Base-by-base conservation (phyloP, 2,888 invertebrate species). In the Trissolcus japonicus region DNA sequence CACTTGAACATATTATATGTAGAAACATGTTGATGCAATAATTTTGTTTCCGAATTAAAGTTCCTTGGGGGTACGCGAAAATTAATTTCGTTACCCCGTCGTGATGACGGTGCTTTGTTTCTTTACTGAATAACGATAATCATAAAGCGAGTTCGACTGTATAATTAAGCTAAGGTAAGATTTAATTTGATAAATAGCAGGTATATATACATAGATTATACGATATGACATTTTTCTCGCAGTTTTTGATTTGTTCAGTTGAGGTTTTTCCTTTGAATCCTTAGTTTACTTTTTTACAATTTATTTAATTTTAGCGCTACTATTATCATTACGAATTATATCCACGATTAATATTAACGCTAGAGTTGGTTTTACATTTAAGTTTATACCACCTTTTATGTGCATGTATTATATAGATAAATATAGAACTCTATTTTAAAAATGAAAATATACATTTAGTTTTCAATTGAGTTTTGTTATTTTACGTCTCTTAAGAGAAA, bases 51-150 rank as follows among this genome's bases (percentile, higher is more conserved):
- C 65, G 61, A 69, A 65, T 63, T 65, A 76, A 56, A 76, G 69
- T 76, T 76, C 76, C 76, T 76, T 76, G 41, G 66, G 48, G 61
- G 66, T 65, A 50, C 60, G 76, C 76, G 69, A 67, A 46, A 53
- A 41, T 54, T 63, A 14, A 66, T 69, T 71, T 66, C 76, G 76
- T 62, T 59, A 55, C 68, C 75, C 69, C 65, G 69, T 62, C 65
- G 69, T 66, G 76, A 76, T 71, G 76, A 71, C 76, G 76, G 76
- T 76, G 76, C 76, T 76, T 76, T 65, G 65, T 76, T 76, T 76
- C 76, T 76, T 69, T 76, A 65, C 55, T 25, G 21, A 55, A 56
- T 67, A 60, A 61, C 55, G 59, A 60, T 53, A 50, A 40, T n/a
- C 50, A 50, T 40, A 29, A 17, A 35, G 43, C 14, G 41, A 63